Conservation (phyloP, 1,140 invertebrate species). For the Eumeta japonica region DNA sequence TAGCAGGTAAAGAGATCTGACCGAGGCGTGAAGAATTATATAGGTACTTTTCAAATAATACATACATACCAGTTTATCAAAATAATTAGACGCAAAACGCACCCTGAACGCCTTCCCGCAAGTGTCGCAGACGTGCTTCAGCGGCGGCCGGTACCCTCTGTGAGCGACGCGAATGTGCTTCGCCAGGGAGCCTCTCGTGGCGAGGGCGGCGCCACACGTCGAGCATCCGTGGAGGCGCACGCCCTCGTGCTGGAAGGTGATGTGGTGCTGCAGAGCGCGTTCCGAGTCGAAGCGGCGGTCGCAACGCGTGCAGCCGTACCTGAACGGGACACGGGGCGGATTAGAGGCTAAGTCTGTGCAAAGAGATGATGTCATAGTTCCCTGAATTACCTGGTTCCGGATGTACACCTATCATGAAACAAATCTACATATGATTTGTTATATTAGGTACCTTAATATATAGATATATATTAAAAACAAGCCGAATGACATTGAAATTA, state of each 20-base stretch:
- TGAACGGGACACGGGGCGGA: too few relatives aligned
- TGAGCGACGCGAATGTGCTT: slow-evolving; percentile 31
- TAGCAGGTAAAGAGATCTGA: too few relatives aligned
- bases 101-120: slow-evolving; percentile 42
- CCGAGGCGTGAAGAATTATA: background rate
- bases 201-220: slow-evolving; percentile 27
- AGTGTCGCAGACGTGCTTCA: slow-evolving; percentile 30
- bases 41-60: background rate
- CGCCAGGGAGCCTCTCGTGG: slow-evolving; percentile 18
- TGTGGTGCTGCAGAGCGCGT: slow-evolving; percentile 16
- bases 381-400: too few relatives aligned
- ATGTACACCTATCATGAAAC: too few relatives aligned
- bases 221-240: slow-evolving; percentile 25
- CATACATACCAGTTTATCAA: background rate
- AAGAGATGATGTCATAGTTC: too few relatives aligned
- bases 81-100: slow-evolving; percentile 8
- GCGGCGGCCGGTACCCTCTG: slow-evolving; percentile 21
- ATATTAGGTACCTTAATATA: too few relatives aligned
- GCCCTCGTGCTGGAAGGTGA: slow-evolving; percentile 25
- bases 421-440: too few relatives aligned
- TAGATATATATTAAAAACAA: too few relatives aligned
- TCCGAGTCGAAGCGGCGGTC: slow-evolving; percentile 25
- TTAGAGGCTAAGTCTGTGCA: too few relatives aligned
- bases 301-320: slow-evolving; percentile 23
- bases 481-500: too few relatives aligned